A percentile compares a stretch with the other conserved stretches of the same genome.
phyloP scores from a whole-genome alignment of 2,113 vertebrate species.

The Tretioscincus oriximinensis region DNA sequence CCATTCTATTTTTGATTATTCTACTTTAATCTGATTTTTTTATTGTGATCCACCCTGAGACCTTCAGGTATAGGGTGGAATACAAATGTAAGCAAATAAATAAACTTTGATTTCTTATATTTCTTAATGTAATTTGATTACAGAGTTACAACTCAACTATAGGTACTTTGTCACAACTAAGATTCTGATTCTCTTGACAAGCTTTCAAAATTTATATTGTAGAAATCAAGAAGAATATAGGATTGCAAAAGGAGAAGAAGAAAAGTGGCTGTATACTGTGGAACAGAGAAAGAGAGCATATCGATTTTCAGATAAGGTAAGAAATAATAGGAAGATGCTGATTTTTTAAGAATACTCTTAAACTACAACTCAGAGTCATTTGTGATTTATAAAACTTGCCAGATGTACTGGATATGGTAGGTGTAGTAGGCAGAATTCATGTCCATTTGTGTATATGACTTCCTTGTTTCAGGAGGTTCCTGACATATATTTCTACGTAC shows the following conservation, averaged over 20 bases:
- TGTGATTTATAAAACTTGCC: not conserved
- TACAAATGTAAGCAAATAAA: no score
- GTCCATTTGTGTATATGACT: not conserved
- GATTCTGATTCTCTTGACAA: slow-evolving; percentile 1
- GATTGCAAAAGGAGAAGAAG: slow-evolving; percentile 87
- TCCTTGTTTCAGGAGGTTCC: no score
- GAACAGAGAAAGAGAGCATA: slow-evolving; percentile 80
- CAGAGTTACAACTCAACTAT: not conserved
- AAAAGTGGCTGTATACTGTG: slow-evolving; percentile 79
- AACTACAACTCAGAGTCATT: not conserved
- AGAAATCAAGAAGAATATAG: slow-evolving; percentile 86
- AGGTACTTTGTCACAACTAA: not conserved
- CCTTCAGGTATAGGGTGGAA: no score
- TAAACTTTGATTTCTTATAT: no score
- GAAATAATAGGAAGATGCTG: not conserved
- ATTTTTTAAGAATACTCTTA: not conserved
- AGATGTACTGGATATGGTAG: not conserved
- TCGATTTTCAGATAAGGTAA: slow-evolving; percentile 74
- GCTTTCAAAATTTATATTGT: slow-evolving; percentile 20
- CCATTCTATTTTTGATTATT: no score
- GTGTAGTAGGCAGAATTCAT: not conserved
- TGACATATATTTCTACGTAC: no score
- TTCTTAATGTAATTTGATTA: not conserved
- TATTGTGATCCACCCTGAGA: no score
- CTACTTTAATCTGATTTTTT: no score